Conservation (phyloP, 92 coral and sea anemone genomes). For the Scolanthus callimorphus region DNA sequence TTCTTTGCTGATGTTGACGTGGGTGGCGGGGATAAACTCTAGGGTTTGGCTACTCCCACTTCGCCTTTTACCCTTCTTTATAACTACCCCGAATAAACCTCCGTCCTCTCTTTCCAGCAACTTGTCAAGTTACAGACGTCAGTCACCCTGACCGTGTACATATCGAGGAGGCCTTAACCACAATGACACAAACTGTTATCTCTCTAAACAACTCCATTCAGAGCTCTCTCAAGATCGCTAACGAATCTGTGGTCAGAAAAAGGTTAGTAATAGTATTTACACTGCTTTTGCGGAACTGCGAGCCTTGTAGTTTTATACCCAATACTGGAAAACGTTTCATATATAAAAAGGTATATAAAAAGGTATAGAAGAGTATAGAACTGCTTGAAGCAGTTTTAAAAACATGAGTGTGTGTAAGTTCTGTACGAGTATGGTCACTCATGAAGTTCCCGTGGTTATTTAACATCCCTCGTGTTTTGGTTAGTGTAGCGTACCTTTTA, state of each 20-base stretch:
- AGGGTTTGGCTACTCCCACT: not conserved
- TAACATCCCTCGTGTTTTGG: too few relatives aligned
- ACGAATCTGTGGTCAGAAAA: constrained; percentile 23
- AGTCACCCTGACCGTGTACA: constrained; percentile 53
- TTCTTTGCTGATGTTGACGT: not conserved
- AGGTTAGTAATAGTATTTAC: constrained; percentile 28
- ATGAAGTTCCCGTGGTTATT: too few relatives aligned
- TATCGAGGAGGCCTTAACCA: constrained; percentile 40
- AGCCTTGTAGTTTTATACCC: too few relatives aligned
- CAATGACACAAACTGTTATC: constrained; percentile 40
- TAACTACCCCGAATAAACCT: too few relatives aligned
- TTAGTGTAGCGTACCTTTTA: too few relatives aligned
- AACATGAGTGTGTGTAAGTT: too few relatives aligned
- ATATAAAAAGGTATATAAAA: too few relatives aligned
- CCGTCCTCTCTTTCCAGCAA: constrained; percentile 39
- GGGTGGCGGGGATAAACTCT: not conserved
- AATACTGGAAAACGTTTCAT: too few relatives aligned
- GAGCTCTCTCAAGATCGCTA: constrained; percentile 45
- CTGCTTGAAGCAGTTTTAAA: too few relatives aligned
- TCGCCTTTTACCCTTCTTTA: not conserved
- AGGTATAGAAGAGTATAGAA: too few relatives aligned
- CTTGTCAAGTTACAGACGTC: constrained; percentile 48
- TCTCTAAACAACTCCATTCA: constrained; percentile 43
- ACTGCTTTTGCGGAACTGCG: too few relatives aligned
- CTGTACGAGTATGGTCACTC: too few relatives aligned